phyloP scores from a whole-genome alignment of 2,888 invertebrate genomes.

The Eupithecia subumbrata region DNA sequence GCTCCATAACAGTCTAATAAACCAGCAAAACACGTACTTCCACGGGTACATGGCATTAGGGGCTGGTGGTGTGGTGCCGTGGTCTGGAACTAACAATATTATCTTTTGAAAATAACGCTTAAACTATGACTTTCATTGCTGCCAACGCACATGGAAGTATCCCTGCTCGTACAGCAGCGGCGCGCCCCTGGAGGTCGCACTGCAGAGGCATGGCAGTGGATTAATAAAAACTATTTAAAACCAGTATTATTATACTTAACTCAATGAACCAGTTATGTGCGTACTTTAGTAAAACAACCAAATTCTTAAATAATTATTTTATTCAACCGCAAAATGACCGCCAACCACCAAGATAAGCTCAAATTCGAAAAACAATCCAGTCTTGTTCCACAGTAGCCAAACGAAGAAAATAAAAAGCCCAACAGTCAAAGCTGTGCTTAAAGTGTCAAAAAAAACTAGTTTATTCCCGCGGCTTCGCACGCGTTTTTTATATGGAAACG shows the following conservation, averaged over 20 bases:
- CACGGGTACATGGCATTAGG: conserved; percentile 5
- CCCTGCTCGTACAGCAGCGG: no score
- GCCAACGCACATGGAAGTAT: background rate
- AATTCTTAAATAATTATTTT: background rate
- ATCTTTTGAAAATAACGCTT: background rate
- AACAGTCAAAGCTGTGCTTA: background rate
- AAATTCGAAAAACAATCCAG: background rate
- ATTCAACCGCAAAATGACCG: background rate
- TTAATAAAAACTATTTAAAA: background rate
- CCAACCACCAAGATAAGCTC: background rate
- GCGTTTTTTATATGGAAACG: no score
- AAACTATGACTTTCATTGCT: background rate
- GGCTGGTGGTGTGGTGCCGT: background rate
- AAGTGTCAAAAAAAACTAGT: background rate
- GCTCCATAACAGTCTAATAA: conserved; percentile 31
- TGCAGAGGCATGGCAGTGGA: no score
- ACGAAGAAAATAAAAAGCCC: background rate
- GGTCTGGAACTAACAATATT: background rate
- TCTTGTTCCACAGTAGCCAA: background rate
- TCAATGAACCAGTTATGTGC: background rate
- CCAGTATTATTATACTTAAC: background rate
- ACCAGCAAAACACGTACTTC: conserved; percentile 24
- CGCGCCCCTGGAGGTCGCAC: no score
- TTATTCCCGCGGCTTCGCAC: no score
- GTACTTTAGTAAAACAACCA: background rate